Base-by-base conservation (phyloP, 2,113 vertebrate genomes). In the Ictalurus punctatus region DNA sequence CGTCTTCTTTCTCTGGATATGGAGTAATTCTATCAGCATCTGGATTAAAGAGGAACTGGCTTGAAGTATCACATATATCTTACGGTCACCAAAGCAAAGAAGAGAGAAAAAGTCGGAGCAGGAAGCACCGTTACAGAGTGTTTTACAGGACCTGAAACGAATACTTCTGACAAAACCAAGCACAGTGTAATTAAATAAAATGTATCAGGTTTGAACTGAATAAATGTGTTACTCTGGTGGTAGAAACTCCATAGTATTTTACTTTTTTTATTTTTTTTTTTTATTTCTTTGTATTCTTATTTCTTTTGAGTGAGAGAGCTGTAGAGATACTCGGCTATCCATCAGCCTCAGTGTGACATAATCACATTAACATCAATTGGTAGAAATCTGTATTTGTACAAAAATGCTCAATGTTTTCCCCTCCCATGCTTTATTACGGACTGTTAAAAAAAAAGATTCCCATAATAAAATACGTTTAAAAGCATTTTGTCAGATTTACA, bases 1-100 rank as follows among this genome's bases (percentile, higher is more conserved):
- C n/a, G n/a, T 73, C 65, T 14, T 78, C 21, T 16, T 40, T 19
- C 48, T 88, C 6, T 58, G 40, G n/a, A 69, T 80, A 59, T 37
- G 40, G 34, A 86, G 83, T 58, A 76, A 80, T 86, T 85, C 74
- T 52, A 87, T 54, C 78, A 80, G 67, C 79, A 87, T 83, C 79
- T 88, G 86, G 79, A 14, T 71, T 10, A 30, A 54, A 83, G 30
- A 69, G 34, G 27, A 58, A 44, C 23, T 30, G 27, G 74, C 27
- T 40, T 87, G 86, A 54, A 9, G 10, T 37, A 56, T 71, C 65
- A 34, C 23, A 25, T 65, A 86, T 78, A 76, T 86, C 85, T 63
- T 79, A 48, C 58, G 6, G 71, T 14, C 56, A 79, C 14, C 19
- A 17, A 34, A 3, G 23, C 71, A 74, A 78, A 76, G 37, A 78